Evolutionary conservation across 2,888 invertebrate genomes (phyloP), one percentile per base, ranked within the genome.

Genomic region (Petrolisthes cinctipes): DNA sequence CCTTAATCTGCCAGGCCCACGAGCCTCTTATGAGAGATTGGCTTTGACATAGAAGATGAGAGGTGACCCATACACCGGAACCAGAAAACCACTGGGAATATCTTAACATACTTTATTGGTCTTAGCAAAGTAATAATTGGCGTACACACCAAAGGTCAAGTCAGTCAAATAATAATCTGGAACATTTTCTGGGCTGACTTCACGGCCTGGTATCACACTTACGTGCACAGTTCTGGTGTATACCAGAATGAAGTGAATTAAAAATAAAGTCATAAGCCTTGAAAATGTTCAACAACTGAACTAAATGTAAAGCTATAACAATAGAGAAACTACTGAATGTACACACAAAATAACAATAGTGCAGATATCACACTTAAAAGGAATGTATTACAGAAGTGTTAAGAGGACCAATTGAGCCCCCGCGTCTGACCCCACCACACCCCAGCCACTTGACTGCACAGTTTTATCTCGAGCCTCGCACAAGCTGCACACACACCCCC

Each of bases 51-150:
- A 87, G 87, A 87, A 80, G 87, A 83, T 87, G 87, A 87, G 87
- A 87, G 87, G 83, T 87, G 87, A 87, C 87, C 87, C 87, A 83
- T 87, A 87, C 80, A 87, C 87, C 87, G 87, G 87, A 87, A 87
- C 87, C 87, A 87, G 87, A 87, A 87, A 87, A 87, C 87, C 87
- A 87, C 87, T 87, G 87, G 87, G 87, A 87, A 87, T 87, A 87
- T 87, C 87, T 87, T 87, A 83, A 87, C 75, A 83, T 83, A 87
- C 83, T 87, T 87, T 87, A 87, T 87, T 87, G 87, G 87, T 83
- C 87, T 87, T 83, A 87, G 87, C 83, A 87, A 79, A 87, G 87
- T 87, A 87, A 87, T 87, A 87, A 37, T 73, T 87, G 87, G 87
- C 83, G 87, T 73, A 83, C 87, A 87, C 87, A 87, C 87, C 87